Base-by-base conservation (phyloP, 2,113 vertebrate species). In the Odocoileus virginianus region DNA sequence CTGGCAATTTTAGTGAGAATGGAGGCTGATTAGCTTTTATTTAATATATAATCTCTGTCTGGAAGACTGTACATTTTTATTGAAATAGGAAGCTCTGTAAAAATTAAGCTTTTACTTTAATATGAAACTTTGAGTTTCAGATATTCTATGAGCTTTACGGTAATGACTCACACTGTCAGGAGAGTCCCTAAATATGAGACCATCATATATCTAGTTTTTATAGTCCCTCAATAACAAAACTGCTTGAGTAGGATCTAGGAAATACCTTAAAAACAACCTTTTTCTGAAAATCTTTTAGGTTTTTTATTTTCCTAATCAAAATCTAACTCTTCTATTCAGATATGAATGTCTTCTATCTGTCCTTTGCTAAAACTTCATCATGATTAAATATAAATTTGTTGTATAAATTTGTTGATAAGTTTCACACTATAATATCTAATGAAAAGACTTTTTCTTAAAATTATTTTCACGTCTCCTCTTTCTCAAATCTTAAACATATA, bases 321-420 rank as follows among this genome's bases (percentile, higher is more conserved):
- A 58, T 79, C 61, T 81, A 87, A 94, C 28, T 82, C 55, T 88
- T 21, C 33, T 74, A 55, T 89, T 82, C 15, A 95, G 45, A 43
- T 88, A 3, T 90, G 81, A 94, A 45, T 85, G 21, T 95, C 27
- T 97, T 86, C 81, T 74, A 61, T 71, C 23, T 92, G 5, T 45
- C 28, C 88, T 88, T 91, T 11, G 90, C 25, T 94, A 90, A 97
- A 60, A 57, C 40, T 90, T 95, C 74, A 88, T 85, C 89, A 88
- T 74, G 64, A 93, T 57, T 76, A 47, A 90, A n/a, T 88, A 83
- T 95, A 83, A 95, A n/a, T 36, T 58, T 79, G 33, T 19, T 45
- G 60, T 81, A 86, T 19, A 47, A 47, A 47, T 97, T 11, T 95
- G 25, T 27, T 92, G 21, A 57, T 96, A 67, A 47, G 30, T 89